phyloP scores from a whole-genome alignment of 92 coral and sea anemone species.

The Montipora capitata region DNA sequence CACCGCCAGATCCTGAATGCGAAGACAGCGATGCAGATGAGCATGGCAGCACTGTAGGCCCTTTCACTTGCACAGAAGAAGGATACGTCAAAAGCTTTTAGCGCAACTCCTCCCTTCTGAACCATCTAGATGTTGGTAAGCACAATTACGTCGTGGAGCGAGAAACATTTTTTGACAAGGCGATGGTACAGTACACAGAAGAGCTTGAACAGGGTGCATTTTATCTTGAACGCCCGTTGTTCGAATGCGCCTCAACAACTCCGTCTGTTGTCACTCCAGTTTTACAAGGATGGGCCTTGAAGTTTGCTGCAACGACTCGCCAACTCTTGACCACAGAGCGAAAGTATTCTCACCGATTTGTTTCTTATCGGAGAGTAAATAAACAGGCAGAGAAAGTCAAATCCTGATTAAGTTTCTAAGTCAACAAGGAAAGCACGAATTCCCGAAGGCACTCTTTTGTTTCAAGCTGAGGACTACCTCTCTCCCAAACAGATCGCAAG shows the following conservation, averaged over 20 bases:
- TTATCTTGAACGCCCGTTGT: too few relatives aligned
- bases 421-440: too few relatives aligned
- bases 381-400: background rate
- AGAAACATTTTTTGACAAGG: conserved; percentile 53
- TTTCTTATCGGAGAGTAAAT: background rate
- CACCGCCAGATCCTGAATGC: background rate
- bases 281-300: too few relatives aligned
- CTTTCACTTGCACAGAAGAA: conserved; percentile 62
- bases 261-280: too few relatives aligned
- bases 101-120: conserved; percentile 59
- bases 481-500: background rate
- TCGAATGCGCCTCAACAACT: too few relatives aligned
- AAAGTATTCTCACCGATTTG: background rate
- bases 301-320: too few relatives aligned
- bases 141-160: conserved; percentile 46
- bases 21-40: too few relatives aligned
- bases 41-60: too few relatives aligned
- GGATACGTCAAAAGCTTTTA: conserved; percentile 62
- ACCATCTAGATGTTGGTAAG: conserved; percentile 45
- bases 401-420: too few relatives aligned
- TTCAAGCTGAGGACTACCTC: conserved; percentile 11
- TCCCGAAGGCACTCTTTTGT: too few relatives aligned
- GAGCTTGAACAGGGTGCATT: background rate
- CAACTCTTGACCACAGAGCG: too few relatives aligned
- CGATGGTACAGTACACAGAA: conserved; percentile 30